Base-by-base conservation (phyloP, 1,140 invertebrate genomes). In the Teleogryllus occipitalis region DNA sequence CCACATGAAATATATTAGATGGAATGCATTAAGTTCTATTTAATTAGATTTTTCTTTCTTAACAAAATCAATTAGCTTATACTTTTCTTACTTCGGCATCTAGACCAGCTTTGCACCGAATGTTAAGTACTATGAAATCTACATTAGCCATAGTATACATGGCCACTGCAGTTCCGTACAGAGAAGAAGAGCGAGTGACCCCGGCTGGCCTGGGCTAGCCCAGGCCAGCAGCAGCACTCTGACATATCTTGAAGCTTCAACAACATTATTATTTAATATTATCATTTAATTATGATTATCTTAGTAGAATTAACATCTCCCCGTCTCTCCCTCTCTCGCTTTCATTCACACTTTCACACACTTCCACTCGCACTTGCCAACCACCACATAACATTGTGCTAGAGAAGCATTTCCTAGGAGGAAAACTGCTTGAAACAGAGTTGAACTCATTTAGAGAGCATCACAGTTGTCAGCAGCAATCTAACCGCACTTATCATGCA, bases 101-200 rank as follows among this genome's bases (percentile, higher is more conserved):
- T 78, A 78, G 78, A 78, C 78, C 78, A 78, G 78, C 78, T 78
- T 78, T 78, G 73, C 76, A 78, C 78, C 78, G 78, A 78, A 73
- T 46, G 18, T 74, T 78, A 22, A 65, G 15, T 7, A 47, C 46
- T 78, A 78, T 22, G 18, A 46, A 73, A 78, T 65, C 78, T 78
- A 78, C 78, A 47, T 47, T 27, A 78, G 77, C 77, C 21, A 48
- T 3, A 18, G 27, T 78, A 49, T 39, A 15, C 8, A 10, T 39
- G 65, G 46, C 18, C 54, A 39, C 22, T 39, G 73, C 65, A 74
- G 65, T 65, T 65, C 54, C 54, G 54, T 65, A 65, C 54, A 65
- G 54, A 65, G 54, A 18, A 65, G 54, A 65, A 65, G 54, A 65
- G 18, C 14, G 12, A 78, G 27, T 47, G 7, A 72, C 47, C 4